phyloP scores from a whole-genome alignment of 2,113 vertebrate species.

The Mustelus asterias region DNA sequence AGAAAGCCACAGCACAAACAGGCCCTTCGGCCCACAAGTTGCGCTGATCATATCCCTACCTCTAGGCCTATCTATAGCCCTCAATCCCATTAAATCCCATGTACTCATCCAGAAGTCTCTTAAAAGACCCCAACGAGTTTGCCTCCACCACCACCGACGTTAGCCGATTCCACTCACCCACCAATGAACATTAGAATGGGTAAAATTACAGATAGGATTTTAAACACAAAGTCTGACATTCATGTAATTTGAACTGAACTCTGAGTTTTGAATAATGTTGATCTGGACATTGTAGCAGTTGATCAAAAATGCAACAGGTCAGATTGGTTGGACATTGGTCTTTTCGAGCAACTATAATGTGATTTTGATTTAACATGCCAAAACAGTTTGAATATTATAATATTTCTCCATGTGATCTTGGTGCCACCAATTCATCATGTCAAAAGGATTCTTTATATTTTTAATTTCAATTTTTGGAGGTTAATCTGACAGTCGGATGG shows the following conservation, averaged over 20 bases:
- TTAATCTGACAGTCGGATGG: not conserved
- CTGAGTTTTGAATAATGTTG: not conserved
- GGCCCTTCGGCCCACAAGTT: too few relatives aligned
- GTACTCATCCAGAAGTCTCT: too few relatives aligned
- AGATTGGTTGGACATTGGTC: not conserved
- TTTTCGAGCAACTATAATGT: not conserved
- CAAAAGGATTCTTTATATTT: not conserved
- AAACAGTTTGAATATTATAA: not conserved
- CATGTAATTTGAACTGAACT: not conserved
- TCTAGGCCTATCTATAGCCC: too few relatives aligned
- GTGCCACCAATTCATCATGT: not conserved
- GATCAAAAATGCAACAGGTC: not conserved
- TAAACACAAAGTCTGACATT: not conserved
- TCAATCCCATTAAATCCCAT: too few relatives aligned
- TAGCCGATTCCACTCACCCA: too few relatives aligned
- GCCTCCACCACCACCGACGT: too few relatives aligned
- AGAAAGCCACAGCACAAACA: too few relatives aligned
- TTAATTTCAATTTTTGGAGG: not conserved
- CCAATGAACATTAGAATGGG: not conserved
- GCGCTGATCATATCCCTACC: too few relatives aligned
- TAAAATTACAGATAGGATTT: not conserved
- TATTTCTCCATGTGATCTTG: not conserved
- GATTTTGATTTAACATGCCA: not conserved
- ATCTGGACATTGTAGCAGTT: not conserved
- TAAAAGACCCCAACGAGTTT: too few relatives aligned